Evolutionary conservation across 2,888 invertebrate genomes (phyloP).

Genomic region (Lamproptera curius): DNA sequence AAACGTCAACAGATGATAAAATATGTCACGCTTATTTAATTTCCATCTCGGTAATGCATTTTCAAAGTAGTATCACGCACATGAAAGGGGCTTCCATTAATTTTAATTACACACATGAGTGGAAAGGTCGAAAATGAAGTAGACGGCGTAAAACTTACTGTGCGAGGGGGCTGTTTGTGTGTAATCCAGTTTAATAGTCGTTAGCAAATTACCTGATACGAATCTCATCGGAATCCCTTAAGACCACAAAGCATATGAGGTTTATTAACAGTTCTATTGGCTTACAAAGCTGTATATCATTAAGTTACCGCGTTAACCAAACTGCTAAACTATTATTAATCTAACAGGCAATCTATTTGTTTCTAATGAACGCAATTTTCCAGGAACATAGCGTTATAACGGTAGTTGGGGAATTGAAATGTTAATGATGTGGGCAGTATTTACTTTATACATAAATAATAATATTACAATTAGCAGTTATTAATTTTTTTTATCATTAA

Average conservation of each 20-base stretch:
- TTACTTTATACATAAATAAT: too few relatives aligned
- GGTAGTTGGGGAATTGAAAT: too few relatives aligned
- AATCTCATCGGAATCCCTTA: constrained; percentile 38
- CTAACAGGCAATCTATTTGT: constrained; percentile 5
- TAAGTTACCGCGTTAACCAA: constrained; percentile 13
- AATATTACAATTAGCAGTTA: too few relatives aligned
- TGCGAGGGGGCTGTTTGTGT: constrained; percentile 4
- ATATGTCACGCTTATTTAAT: too few relatives aligned
- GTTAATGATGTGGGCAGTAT: too few relatives aligned
- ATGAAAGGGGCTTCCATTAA: not conserved
- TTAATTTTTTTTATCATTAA: too few relatives aligned
- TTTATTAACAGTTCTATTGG: constrained; percentile 38
- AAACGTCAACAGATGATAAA: too few relatives aligned
- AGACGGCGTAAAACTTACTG: not conserved
- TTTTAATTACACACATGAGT: constrained; percentile 1
- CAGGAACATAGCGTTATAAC: too few relatives aligned
- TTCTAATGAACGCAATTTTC: not conserved
- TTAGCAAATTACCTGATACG: constrained; percentile 30
- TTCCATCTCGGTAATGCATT: too few relatives aligned
- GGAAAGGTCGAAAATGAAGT: not conserved
- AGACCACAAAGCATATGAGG: constrained; percentile 35
- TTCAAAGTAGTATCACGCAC: not conserved
- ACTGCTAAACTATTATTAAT: constrained; percentile 9
- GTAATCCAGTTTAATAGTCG: constrained; percentile 24
- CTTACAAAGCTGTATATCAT: constrained; percentile 30